Evolutionary conservation across 2,113 vertebrate species (phyloP).

Genomic region (Pomatostomus ruficeps): DNA sequence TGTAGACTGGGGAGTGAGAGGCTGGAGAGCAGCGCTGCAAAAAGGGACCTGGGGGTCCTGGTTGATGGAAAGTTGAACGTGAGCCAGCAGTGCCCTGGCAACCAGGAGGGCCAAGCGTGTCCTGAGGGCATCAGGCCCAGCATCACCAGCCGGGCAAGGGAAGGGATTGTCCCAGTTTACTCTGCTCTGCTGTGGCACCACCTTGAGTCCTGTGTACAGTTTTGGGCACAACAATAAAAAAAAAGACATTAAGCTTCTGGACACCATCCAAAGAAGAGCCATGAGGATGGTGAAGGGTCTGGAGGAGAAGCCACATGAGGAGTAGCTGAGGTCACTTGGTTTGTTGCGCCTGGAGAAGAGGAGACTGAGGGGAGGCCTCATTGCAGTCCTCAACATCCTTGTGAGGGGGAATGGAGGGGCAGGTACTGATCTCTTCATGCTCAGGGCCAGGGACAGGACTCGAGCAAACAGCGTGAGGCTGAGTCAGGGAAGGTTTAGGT

Average conservation of each 20-base stretch:
- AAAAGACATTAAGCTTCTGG: not conserved
- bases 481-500: too few relatives aligned
- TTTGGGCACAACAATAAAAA: too few relatives aligned
- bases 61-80: fast-evolving
- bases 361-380: not conserved
- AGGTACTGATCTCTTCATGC: too few relatives aligned
- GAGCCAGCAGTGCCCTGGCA: not conserved
- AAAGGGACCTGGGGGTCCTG: not conserved
- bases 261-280: not conserved
- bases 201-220: not conserved
- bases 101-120: fast-evolving
- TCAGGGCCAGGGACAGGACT: too few relatives aligned
- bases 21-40: fast-evolving
- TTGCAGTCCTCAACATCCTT: not conserved
- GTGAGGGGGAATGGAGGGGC: fast-evolving
- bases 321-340: not conserved
- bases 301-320: not conserved
- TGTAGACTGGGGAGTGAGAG: not conserved
- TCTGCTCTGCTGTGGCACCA: fast-evolving
- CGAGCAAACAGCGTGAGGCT: too few relatives aligned
- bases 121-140: not conserved
- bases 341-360: not conserved
- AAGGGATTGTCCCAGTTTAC: not conserved
- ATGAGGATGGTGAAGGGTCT: too few relatives aligned
- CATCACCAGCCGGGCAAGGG: fast-evolving